Evolutionary conservation across 2,797 vertebrate species (phyloP), one percentile per base, ranked within the genome.

Genomic region (Anableps anableps): DNA sequence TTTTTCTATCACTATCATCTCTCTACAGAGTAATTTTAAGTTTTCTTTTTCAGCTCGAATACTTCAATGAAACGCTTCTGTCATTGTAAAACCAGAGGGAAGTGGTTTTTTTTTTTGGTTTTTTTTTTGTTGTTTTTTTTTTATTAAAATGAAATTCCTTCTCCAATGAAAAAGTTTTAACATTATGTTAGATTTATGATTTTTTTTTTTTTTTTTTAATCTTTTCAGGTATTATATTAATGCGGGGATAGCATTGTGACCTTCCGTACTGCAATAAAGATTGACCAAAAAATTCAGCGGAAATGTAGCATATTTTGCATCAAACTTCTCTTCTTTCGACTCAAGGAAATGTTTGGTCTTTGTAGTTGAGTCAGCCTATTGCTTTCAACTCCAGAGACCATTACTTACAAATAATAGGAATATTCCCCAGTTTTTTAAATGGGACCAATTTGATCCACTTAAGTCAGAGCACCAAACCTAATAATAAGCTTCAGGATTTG

Each of bases 11-110:
- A 23, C 62, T 64, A 38, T 82, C n/a, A 0, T 16, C 66, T 71
- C n/a, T 23, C 14, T 51, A 47, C 43, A 82, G 75, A 81, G 23
- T 26, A 51, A 45, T 48, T 38, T 66, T 9, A 74, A 9, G 17
- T 78, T 73, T 66, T 55, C 0, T 45, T 83, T 72, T 62, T 68
- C 8, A 64, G 5, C 31, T 11, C 53, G 16, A 76, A 68, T 55
- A 70, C 2, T 64, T 71, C 62, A 26, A 50, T 26, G 23, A 55
- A 76, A 64, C 29, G 58, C 5, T 1, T 71, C 47, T 48, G 11
- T 68, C 41, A n/a, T 45, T 81, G 8, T 16, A 70, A 66, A 26
- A 72, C 2, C 8, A 68, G 50, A 62, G 43, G n/a, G 17, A 38
- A 53, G 9, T 29, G 6, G 34, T 6, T 41, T 41, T 51, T 36